Base-by-base conservation (phyloP, 2,888 invertebrate genomes). In the Pollenia angustigena region DNA sequence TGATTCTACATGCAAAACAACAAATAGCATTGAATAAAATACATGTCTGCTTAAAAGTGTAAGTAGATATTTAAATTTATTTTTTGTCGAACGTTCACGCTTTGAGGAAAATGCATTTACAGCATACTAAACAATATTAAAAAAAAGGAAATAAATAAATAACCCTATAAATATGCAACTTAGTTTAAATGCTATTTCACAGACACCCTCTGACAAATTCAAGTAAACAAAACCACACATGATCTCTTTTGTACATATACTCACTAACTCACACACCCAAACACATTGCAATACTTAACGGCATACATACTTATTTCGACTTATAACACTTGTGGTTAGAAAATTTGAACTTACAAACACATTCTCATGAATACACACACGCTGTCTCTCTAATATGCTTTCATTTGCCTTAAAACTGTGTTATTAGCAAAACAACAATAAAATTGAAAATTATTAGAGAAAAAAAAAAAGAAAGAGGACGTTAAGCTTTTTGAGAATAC, bases 321-420 rank as follows among this genome's bases (percentile, higher is more conserved):
- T 83, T 78, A 72, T 48, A 66, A 58, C 78, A 78, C 76, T 78
- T 83, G 71, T n/a, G 56, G 69, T 54, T 58, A 62, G n/a, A 32
- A 69, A 52, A 52, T 52, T 69, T 32, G n/a, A 58, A 58, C 66
- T 12, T 48, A 66, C 46, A 23, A 7, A 56, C 52, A 72, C 46
- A 46, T 12, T 40, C 68, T 46, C n/a, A 62, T 8, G 12, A 4
- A 46, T 11, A 44, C 32, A 40, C 58, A 40, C 52, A 69, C 50
- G 0, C 4, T 42, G 44, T 40, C 60, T 8, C 18, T 42, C 4
- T 8, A 11, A 56, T 18, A 58, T 68, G 32, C 32, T 32, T 32
- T 32, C 6, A 32, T 32, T 32, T 32, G 32, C 6, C 32, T 32
- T 32, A 32, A 32, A 32, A 32, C 32, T 32, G 32, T 32, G 32